Conservation (phyloP, 2,113 vertebrate genomes). For the Balaenoptera acutorostrata region DNA sequence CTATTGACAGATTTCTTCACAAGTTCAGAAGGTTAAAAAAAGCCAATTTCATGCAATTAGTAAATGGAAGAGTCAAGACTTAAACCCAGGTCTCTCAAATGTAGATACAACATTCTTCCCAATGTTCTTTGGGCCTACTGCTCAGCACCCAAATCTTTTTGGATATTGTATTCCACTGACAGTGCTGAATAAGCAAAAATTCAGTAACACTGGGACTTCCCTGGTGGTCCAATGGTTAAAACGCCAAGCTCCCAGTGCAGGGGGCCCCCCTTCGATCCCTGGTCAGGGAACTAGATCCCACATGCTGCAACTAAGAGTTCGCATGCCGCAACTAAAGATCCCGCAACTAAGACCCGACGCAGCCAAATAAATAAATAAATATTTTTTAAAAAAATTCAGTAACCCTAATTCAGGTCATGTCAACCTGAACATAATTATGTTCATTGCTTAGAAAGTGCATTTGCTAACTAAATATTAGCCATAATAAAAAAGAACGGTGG, state of each 20-base stretch:
- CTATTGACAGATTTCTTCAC: not conserved
- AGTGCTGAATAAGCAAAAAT: not conserved
- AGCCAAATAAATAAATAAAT: too few relatives aligned
- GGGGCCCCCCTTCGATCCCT: too few relatives aligned
- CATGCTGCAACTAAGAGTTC: too few relatives aligned
- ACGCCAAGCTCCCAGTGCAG: too few relatives aligned
- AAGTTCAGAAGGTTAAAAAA: not conserved
- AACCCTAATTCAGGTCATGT: constrained; percentile 1
- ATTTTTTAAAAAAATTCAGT: not conserved
- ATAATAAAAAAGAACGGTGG: not conserved
- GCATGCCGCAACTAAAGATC: too few relatives aligned
- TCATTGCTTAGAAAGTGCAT: not conserved
- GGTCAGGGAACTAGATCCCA: too few relatives aligned
- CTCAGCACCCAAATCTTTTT: not conserved
- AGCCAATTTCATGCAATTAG: not conserved
- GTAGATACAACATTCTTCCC: not conserved
- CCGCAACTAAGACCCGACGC: too few relatives aligned
- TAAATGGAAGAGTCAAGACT: not conserved
- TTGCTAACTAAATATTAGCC: constrained; percentile 22
- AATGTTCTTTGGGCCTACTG: not conserved
- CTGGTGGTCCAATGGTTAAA: too few relatives aligned
- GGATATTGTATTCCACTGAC: not conserved
- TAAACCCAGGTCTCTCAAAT: not conserved
- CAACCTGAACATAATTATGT: constrained; percentile 44
- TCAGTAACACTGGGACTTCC: not conserved